Evolutionary conservation across 2,113 vertebrate genomes (phyloP).

Genomic region (Sinocyclocheilus anophthalmus): DNA sequence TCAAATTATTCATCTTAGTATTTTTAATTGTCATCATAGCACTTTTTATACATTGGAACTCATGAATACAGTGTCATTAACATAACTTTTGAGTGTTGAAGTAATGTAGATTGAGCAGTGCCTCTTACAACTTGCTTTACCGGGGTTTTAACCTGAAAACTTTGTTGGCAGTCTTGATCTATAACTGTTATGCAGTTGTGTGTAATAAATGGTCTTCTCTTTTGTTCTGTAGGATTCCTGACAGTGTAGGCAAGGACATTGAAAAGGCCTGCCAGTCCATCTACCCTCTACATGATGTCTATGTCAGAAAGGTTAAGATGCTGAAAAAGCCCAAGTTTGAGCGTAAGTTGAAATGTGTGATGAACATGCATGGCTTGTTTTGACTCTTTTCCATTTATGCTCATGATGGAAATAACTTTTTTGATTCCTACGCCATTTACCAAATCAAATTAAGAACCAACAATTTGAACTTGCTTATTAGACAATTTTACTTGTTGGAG

Average conservation of each 20-base stretch:
- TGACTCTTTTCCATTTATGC: background rate
- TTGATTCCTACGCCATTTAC: background rate
- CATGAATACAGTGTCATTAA: background rate
- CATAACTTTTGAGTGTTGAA: background rate
- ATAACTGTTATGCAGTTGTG: background rate
- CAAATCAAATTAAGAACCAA: background rate
- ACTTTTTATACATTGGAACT: background rate
- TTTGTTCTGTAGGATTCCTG: conserved; percentile 86
- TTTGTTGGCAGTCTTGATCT: background rate
- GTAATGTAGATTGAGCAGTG: background rate
- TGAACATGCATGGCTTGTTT: background rate
- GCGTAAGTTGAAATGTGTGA: conserved; percentile 77
- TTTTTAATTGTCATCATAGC: too few species aligned
- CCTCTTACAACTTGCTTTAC: background rate
- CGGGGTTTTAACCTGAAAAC: background rate
- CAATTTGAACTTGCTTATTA: background rate
- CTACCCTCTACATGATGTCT: conserved; percentile 96
- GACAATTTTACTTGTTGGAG: background rate
- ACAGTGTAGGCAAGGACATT: conserved; percentile 97
- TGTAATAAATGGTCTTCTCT: background rate
- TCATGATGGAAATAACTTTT: background rate
- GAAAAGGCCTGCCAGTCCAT: conserved; percentile 98
- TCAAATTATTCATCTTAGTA: too few species aligned
- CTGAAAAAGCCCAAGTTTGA: conserved; percentile 99
- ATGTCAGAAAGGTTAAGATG: conserved; percentile 98